Conservation (phyloP, 2,797 vertebrate genomes). For the Coregonus suidteri region DNA sequence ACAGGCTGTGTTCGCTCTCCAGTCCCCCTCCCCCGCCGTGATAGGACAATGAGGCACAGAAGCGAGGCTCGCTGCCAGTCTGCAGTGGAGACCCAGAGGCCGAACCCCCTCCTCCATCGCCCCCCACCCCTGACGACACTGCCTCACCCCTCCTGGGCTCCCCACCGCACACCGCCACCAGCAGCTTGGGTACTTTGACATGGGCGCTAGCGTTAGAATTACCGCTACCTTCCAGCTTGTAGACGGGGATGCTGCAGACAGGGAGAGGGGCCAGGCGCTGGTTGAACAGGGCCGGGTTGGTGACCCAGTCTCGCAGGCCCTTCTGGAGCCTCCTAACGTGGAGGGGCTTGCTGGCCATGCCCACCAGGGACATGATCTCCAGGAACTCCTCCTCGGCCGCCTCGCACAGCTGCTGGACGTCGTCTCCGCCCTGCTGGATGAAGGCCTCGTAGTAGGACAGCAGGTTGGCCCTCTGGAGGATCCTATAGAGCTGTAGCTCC, state of each 20-base stretch:
- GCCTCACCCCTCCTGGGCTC: slow-evolving; percentile 77
- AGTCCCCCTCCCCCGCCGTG: slow-evolving; percentile 60
- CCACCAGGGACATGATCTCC: slow-evolving; percentile 98
- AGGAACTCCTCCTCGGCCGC: slow-evolving; percentile 97
- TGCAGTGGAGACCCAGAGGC: slow-evolving; percentile 69
- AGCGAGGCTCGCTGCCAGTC: slow-evolving; percentile 75
- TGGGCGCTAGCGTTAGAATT: slow-evolving; percentile 63
- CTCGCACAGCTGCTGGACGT: slow-evolving; percentile 97
- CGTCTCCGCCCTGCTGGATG: slow-evolving; percentile 98
- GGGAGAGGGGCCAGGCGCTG: slow-evolving; percentile 94
- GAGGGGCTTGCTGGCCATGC: slow-evolving; percentile 98
- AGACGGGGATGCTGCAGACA: slow-evolving; percentile 97
- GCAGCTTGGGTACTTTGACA: slow-evolving; percentile 86
- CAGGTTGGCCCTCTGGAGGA: slow-evolving; percentile 94
- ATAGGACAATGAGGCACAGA: slow-evolving; percentile 79
- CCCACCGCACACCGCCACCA: slow-evolving; percentile 79
- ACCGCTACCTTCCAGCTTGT: slow-evolving; percentile 82
- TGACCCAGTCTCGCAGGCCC: slow-evolving; percentile 96
- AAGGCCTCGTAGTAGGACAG: slow-evolving; percentile 99
- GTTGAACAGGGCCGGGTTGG: slow-evolving; percentile 95
- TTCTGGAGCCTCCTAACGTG: slow-evolving; percentile 96
- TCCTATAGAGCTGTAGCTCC: slow-evolving; percentile 95
- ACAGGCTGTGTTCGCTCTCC: slow-evolving; percentile 95
- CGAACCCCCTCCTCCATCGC: not conserved
- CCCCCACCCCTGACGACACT: slow-evolving; percentile 59